A percentile compares a stretch with the other conserved stretches of the same genome.
Conservation (phyloP, 2,113 vertebrate species). For the Rhinoderma darwinii region DNA sequence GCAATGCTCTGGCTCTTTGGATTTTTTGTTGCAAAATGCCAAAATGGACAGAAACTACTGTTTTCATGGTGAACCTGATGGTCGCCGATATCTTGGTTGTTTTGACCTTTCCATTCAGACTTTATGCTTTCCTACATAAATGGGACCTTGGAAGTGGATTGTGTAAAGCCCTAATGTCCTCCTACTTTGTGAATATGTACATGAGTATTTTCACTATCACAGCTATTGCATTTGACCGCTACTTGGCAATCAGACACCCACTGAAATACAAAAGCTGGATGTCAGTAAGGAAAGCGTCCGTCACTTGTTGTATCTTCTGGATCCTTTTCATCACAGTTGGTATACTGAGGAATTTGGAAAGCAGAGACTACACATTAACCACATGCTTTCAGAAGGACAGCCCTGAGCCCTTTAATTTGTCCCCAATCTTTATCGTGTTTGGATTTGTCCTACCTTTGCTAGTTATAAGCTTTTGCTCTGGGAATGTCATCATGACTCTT, state of each 20-base stretch:
- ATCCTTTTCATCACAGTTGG: constrained; percentile 34
- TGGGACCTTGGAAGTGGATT: background rate
- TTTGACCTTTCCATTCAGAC: constrained; percentile 59
- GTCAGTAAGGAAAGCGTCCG: constrained; percentile 59
- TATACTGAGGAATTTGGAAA: constrained; percentile 25
- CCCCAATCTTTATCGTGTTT: constrained; percentile 41
- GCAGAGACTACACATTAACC: background rate
- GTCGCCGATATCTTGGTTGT: constrained; percentile 59
- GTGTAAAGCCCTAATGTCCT: constrained; percentile 62
- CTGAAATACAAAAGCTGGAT: constrained; percentile 66
- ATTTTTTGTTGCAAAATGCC: constrained; percentile 56
- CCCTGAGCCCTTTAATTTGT: background rate
- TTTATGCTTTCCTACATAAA: constrained; percentile 45
- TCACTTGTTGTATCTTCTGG: constrained; percentile 69
- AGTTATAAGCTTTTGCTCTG: constrained; percentile 59
- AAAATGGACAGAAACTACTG: constrained; percentile 59
- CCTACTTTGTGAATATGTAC: constrained; percentile 69
- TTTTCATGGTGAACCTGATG: constrained; percentile 63
- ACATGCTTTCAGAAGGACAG: constrained; percentile 60
- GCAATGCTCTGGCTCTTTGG: constrained; percentile 57
- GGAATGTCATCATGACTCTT: constrained; percentile 51
- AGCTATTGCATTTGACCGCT: constrained; percentile 65
- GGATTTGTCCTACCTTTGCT: constrained; percentile 58
- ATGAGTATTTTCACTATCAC: constrained; percentile 68
- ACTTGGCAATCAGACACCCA: constrained; percentile 68